Evolutionary conservation across 2,888 invertebrate species (phyloP).

Genomic region (Nasonovia ribisnigri): DNA sequence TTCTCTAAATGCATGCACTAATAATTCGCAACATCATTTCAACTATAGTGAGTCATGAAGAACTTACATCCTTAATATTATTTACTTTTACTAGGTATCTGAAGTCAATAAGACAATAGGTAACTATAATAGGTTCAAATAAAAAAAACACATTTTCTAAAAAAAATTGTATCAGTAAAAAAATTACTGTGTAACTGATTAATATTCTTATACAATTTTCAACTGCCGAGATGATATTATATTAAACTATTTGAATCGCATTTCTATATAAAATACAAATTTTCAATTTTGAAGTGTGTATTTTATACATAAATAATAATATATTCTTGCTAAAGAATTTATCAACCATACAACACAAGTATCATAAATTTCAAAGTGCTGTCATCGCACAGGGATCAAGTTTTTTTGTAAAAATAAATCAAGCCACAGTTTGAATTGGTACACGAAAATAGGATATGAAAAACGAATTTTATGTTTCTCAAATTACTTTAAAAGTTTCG

Average conservation of each 20-base stretch:
- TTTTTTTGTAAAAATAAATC: slow-evolving; percentile 30
- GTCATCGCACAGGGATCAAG: slow-evolving; percentile 3
- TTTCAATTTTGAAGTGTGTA: neutral
- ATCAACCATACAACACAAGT: slow-evolving; percentile 21
- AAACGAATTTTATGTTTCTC: slow-evolving; percentile 6
- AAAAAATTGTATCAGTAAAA: neutral
- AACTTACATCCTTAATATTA: too few species aligned
- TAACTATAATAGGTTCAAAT: neutral
- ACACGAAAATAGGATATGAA: slow-evolving; percentile 26
- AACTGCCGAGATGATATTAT: neutral
- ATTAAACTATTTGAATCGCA: neutral
- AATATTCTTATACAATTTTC: neutral
- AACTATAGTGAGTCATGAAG: too few species aligned
- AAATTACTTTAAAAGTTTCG: slow-evolving; percentile 29
- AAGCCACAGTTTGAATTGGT: neutral
- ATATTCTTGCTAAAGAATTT: neutral
- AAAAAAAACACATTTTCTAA: neutral
- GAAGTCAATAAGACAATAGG: neutral
- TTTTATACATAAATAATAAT: neutral
- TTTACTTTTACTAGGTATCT: too few species aligned
- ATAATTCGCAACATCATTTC: too few species aligned
- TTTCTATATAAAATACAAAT: neutral
- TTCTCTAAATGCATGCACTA: too few species aligned
- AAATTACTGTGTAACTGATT: neutral
- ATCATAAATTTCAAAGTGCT: slow-evolving; percentile 10